These are phyloP conservation scores for Dryobota labecula DNA, from an alignment of 2,888 invertebrate genomes.

Conservation along the genomic window DNA sequence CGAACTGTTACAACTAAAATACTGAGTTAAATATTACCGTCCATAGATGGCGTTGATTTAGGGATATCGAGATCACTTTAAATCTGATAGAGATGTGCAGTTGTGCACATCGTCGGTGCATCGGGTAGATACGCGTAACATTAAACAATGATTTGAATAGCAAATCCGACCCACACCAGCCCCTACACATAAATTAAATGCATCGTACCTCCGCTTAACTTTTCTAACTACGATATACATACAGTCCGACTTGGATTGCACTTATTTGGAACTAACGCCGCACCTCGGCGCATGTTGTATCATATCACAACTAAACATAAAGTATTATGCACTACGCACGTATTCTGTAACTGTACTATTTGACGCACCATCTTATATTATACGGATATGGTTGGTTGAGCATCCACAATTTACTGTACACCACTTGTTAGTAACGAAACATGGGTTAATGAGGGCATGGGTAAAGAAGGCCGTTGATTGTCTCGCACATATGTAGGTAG, in stretches of 20 bases:
- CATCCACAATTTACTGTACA: conserved; percentile 75
- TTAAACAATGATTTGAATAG: conserved; percentile 68
- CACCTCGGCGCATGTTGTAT: conserved; percentile 74
- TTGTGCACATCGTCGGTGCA: not conserved
- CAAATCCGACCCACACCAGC: conserved; percentile 74
- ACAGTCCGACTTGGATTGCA: conserved; percentile 85
- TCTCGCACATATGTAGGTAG: conserved; percentile 7
- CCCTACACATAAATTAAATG: conserved; percentile 87
- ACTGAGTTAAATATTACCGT: conserved; percentile 45
- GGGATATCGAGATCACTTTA: conserved; percentile 28
- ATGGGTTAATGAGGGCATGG: conserved; percentile 7
- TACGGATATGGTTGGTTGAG: conserved; percentile 86
- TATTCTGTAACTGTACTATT: conserved; percentile 77
- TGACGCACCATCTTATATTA: conserved; percentile 82
- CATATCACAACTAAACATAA: conserved; percentile 88
- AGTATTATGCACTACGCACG: conserved; percentile 80
- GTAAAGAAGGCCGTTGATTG: conserved; percentile 1
- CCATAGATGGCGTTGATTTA: conserved; percentile 59
- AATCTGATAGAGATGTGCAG: conserved; percentile 16
- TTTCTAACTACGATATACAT: conserved; percentile 88
- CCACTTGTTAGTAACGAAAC: conserved; percentile 43
- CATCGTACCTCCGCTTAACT: conserved; percentile 85
- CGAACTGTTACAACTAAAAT: conserved; percentile 55
- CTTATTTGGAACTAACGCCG: conserved; percentile 82
- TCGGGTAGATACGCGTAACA: conserved; percentile 27